These are phyloP conservation scores for Pipistrellus nathusii DNA, from an alignment of 2,797 vertebrate species.

Conservation along the genomic window DNA sequence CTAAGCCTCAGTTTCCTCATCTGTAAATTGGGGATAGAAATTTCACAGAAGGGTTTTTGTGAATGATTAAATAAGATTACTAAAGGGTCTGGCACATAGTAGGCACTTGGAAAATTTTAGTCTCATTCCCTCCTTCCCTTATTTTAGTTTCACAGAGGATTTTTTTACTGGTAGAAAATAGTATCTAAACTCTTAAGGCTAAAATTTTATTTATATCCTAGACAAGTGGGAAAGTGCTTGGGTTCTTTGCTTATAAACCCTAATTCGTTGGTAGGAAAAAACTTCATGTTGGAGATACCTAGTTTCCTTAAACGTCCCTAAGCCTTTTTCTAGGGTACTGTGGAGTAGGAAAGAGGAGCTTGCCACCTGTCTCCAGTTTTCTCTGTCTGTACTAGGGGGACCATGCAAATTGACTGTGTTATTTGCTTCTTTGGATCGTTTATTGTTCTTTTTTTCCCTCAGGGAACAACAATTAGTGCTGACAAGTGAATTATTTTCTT, in stretches of 20 bases:
- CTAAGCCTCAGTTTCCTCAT: constrained; percentile 25
- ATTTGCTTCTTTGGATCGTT: constrained; percentile 39
- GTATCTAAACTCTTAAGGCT: not conserved
- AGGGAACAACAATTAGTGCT: constrained; percentile 57
- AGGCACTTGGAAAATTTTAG: not conserved
- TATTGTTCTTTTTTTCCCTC: constrained; percentile 6
- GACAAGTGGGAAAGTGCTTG: not conserved
- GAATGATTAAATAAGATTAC: not conserved
- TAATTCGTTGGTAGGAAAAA: constrained; percentile 1
- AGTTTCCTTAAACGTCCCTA: not conserved
- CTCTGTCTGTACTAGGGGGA: constrained; percentile 32
- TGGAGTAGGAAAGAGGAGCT: constrained; percentile 48
- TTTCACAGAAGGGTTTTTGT: not conserved
- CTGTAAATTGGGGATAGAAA: constrained; percentile 14
- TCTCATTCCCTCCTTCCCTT: not conserved
- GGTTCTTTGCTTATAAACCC: not conserved
- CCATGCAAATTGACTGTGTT: constrained; percentile 16
- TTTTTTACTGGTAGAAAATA: constrained; percentile 56
- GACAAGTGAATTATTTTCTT: constrained; percentile 35
- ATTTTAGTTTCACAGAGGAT: constrained; percentile 12
- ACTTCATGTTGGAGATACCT: not conserved
- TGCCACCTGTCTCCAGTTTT: constrained; percentile 72
- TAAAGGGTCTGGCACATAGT: not conserved
- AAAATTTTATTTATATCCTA: constrained; percentile 46
- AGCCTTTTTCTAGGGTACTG: not conserved